Base-by-base conservation (phyloP, 2,113 vertebrate species). In the Phoxinus phoxinus region DNA sequence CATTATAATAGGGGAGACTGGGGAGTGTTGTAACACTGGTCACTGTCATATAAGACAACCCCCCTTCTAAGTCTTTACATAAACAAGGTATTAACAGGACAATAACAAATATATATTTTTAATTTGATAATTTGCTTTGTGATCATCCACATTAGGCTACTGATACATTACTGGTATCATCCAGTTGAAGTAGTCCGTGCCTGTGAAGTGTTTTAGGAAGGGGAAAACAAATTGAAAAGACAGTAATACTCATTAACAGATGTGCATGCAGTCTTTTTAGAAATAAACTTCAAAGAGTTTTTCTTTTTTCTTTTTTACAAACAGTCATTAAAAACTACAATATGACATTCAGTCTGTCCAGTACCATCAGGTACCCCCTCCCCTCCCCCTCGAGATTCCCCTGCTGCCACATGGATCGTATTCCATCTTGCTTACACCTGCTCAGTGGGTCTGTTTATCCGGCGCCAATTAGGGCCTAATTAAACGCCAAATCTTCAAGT, bases 381-480 rank as follows among this genome's bases (percentile, higher is more conserved):
- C 48, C 46, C 12, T 32, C 58, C 56, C 81, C 53, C 35, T 37
- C 8, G 56, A 85, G 73, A 67, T 53, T 5, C 13, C 53, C 80
- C 73, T 75, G 81, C 72, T 53, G 65, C 82, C 61, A 69, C 56
- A 72, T 78, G 86, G 82, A 81, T 86, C 73, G 81, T 65, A 84
- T 87, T 81, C 77, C 74, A 58, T 58, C 84, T 85, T 87, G 87
- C 87, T 90, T 88, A 87, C 84, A 90, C 87, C 84, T 87, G 84
- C 83, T 87, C 80, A 81, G 37, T 35, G 74, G 63, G 59, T 84
- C 83, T 61, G 27, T 89, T 89, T 89, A 85, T 73, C 41, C 7
- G n/a, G 25, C 65, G 76, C 90, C 87, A 87, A 89, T 90, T 91
- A 89, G 85, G 72, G 71, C 65, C 76, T 84, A 90, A 89, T 74